phyloP scores from a whole-genome alignment of 2,797 vertebrate species.

The Pangasius mekongensis region DNA sequence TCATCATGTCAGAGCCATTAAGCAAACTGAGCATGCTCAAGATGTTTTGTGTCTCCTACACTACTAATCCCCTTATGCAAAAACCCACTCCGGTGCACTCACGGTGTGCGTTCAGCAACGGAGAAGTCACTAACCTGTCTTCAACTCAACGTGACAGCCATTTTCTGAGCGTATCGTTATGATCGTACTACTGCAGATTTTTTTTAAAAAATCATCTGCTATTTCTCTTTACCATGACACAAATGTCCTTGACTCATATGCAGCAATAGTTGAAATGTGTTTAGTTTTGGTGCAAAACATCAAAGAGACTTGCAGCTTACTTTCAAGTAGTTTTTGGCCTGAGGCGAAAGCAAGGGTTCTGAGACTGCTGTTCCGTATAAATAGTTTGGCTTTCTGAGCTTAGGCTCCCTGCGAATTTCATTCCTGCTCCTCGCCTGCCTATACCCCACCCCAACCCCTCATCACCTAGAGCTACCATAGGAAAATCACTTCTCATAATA shows the following conservation, averaged over 20 bases:
- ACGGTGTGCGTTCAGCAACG: slow-evolving; percentile 66
- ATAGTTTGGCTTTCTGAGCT: slow-evolving; percentile 76
- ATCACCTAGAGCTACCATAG: slow-evolving; percentile 68
- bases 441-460: slow-evolving; percentile 46
- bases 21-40: slow-evolving; percentile 61
- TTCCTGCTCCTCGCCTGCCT: slow-evolving; percentile 64
- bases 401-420: slow-evolving; percentile 71
- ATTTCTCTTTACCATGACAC: slow-evolving; percentile 65
- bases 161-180: slow-evolving; percentile 54
- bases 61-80: slow-evolving; percentile 65
- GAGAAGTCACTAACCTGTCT: slow-evolving; percentile 64
- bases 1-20: slow-evolving; percentile 69
- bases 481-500: slow-evolving; percentile 74
- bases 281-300: slow-evolving; percentile 80
- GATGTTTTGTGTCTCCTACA: slow-evolving; percentile 62
- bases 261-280: slow-evolving; percentile 76
- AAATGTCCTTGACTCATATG: slow-evolving; percentile 81
- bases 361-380: slow-evolving; percentile 76
- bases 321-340: slow-evolving; percentile 79
- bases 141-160: slow-evolving; percentile 62
- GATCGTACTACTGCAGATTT: slow-evolving; percentile 58
- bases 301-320: slow-evolving; percentile 80
- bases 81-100: slow-evolving; percentile 61
- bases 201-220: slow-evolving; percentile 26
- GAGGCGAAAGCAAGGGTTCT: slow-evolving; percentile 74